Evolutionary conservation across 2,888 invertebrate genomes (phyloP).

Genomic region (Gymnocheta viridis): DNA sequence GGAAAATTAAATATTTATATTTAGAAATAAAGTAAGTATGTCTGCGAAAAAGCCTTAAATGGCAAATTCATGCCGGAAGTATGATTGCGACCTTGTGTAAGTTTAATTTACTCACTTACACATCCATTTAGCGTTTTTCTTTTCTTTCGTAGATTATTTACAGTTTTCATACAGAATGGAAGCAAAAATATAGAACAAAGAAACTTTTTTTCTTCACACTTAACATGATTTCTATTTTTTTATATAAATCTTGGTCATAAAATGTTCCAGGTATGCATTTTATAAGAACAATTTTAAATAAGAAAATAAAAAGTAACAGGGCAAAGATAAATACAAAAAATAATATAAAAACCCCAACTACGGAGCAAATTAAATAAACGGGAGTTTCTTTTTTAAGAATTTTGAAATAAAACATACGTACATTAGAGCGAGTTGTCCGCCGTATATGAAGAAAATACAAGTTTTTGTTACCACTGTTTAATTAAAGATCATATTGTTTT

Average conservation of each 20-base stretch:
- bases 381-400: neutral
- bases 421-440: too few relatives aligned
- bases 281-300: neutral
- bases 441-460: too few relatives aligned
- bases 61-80: neutral
- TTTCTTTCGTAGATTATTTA: conserved; percentile 3
- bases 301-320: conserved; percentile 1
- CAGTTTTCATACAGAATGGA: neutral
- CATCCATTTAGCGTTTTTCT: neutral
- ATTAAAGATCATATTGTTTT: too few relatives aligned
- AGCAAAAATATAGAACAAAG: conserved; percentile 26
- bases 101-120: neutral
- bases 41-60: conserved; percentile 5
- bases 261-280: neutral
- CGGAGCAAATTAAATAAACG: neutral
- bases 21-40: neutral
- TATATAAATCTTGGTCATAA: conserved; percentile 18
- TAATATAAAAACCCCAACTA: neutral
- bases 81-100: conserved; percentile 8
- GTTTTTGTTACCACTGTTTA: too few relatives aligned
- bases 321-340: conserved; percentile 1
- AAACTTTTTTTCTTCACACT: conserved; percentile 19
- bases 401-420: too few relatives aligned
- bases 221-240: neutral
- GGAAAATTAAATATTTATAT: neutral